phyloP scores from a whole-genome alignment of 2,888 invertebrate species.

The Cerceris ruficornis region DNA sequence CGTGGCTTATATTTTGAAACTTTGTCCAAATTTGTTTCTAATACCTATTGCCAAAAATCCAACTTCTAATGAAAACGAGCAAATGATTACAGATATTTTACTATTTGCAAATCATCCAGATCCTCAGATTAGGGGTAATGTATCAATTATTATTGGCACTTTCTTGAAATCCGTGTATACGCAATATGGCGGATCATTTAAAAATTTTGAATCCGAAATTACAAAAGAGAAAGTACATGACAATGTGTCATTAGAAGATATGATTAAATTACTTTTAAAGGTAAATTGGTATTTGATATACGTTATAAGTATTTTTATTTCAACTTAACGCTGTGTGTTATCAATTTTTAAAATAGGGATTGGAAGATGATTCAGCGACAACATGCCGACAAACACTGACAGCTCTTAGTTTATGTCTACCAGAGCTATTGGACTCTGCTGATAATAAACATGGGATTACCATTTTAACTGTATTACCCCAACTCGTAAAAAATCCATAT shows the following conservation, averaged over 20 bases:
- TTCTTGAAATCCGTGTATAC: conserved; percentile 86
- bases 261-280: conserved; percentile 84
- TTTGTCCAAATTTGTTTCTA: conserved; percentile 89
- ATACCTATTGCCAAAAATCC: conserved; percentile 81
- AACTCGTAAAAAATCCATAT: conserved; percentile 88
- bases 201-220: conserved; percentile 67
- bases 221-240: conserved; percentile 77
- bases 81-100: conserved; percentile 88
- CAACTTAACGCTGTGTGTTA: conserved; percentile 13
- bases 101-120: conserved; percentile 89
- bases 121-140: conserved; percentile 91
- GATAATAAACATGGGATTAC: conserved; percentile 84
- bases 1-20: conserved; percentile 88
- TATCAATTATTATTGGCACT: conserved; percentile 86
- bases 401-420: conserved; percentile 85
- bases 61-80: conserved; percentile 75
- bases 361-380: conserved; percentile 89
- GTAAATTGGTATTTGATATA: conserved; percentile 75
- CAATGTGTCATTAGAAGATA: conserved; percentile 81
- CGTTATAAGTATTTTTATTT: conserved; percentile 6
- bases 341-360: conserved; percentile 82
- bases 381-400: conserved; percentile 88
- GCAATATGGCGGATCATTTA: conserved; percentile 84
- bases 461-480: conserved; percentile 85
- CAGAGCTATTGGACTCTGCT: conserved; percentile 85